Conservation (phyloP, 2,888 invertebrate species). For the Erpobdella octoculata region DNA sequence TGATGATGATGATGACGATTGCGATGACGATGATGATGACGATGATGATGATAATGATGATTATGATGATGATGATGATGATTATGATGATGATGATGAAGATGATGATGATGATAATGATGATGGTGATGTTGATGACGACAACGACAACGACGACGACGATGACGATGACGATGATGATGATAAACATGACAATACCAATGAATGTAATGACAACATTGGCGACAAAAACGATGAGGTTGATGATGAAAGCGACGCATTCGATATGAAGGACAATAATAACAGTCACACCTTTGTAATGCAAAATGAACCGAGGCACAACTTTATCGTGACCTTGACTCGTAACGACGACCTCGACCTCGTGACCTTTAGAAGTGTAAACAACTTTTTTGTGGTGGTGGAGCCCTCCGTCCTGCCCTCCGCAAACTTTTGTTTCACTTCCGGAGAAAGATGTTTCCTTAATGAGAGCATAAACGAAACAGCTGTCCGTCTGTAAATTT, state of each 20-base stretch:
- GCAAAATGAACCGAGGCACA: background rate
- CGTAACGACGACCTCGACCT: background rate
- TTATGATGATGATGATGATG: slow-evolving; percentile 8
- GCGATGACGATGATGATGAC: slow-evolving; percentile 2
- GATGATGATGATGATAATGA: background rate
- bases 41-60: background rate
- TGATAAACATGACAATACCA: background rate
- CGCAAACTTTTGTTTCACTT: background rate
- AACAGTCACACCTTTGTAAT: slow-evolving; percentile 1
- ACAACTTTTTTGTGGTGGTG: background rate
- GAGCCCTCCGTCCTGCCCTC: background rate
- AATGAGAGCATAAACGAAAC: background rate
- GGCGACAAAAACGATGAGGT: no score
- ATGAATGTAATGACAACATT: no score
- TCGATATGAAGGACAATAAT: no score
- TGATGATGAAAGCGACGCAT: no score
- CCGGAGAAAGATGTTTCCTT: background rate
- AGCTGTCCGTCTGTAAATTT: background rate
- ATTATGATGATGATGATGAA: background rate
- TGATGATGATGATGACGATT: background rate
- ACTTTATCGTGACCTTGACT: background rate
- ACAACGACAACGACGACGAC: background rate
- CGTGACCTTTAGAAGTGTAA: slow-evolving; percentile 6
- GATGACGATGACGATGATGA: background rate
- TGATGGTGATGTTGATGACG: background rate